A percentile compares a stretch with the other conserved stretches of the same genome.
Conservation (phyloP, 2,797 vertebrate genomes). For the Odontamblyopus lacepedii region DNA sequence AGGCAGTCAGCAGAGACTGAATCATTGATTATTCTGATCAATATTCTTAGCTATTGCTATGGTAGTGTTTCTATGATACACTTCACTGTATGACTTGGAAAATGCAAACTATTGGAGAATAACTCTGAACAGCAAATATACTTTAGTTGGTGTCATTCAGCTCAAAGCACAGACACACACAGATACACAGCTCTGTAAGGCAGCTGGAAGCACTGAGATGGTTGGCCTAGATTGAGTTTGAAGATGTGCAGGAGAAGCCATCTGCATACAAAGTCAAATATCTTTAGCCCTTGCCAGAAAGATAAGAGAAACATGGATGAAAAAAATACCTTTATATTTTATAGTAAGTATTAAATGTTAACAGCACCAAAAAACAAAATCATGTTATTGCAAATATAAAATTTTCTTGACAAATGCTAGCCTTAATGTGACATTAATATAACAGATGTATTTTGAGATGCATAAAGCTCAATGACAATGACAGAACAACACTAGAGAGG, state of each 20-base stretch:
- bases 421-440: conserved; percentile 11
- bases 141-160: conserved; percentile 39
- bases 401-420: not conserved
- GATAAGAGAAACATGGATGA: conserved; percentile 11
- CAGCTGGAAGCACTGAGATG: conserved; percentile 59
- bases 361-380: not conserved
- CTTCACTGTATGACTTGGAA: conserved; percentile 34
- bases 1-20: conserved; percentile 53
- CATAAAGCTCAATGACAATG: not conserved
- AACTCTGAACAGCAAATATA: conserved; percentile 38
- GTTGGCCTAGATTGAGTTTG: conserved; percentile 76
- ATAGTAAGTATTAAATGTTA: conserved; percentile 16
- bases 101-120: conserved; percentile 29
- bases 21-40: conserved; percentile 63
- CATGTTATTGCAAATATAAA: not conserved
- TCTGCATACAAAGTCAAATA: conserved; percentile 71
- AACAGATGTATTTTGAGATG: not conserved
- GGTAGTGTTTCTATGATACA: conserved; percentile 44
- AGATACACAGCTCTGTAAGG: conserved; percentile 51
- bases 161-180: conserved; percentile 38
- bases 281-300: conserved; percentile 30
- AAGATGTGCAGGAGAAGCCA: conserved; percentile 62
- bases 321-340: conserved; percentile 29
- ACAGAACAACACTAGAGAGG: conserved; percentile 7
- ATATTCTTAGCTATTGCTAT: conserved; percentile 54